Conservation (phyloP, 2,888 invertebrate species). For the Spisula solida region DNA sequence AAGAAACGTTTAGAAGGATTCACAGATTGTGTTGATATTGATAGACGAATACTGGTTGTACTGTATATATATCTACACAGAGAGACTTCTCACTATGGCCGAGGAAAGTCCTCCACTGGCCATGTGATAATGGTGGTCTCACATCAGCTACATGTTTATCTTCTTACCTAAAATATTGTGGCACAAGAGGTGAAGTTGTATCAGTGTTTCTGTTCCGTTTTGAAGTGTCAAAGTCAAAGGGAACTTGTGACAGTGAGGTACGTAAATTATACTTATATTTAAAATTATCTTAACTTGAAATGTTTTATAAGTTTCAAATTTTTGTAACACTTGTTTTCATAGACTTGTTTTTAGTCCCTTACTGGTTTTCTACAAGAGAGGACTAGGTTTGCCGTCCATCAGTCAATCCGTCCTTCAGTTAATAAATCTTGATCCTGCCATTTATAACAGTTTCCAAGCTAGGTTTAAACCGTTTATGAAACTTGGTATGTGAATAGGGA, state of each 20-base stretch:
- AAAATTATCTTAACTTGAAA: too few species aligned
- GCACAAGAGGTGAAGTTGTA: neutral
- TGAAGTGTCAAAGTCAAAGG: slow-evolving; percentile 2
- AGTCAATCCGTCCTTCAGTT: too few species aligned
- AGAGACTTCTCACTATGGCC: neutral
- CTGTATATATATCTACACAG: neutral
- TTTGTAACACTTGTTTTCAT: too few species aligned
- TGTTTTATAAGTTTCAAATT: too few species aligned
- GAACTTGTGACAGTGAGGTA: neutral
- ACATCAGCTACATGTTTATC: neutral
- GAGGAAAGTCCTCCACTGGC: neutral
- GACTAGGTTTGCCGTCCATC: too few species aligned
- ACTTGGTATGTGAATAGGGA: too few species aligned
- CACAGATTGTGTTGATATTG: neutral
- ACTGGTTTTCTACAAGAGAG: too few species aligned
- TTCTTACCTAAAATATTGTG: neutral
- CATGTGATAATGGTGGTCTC: slow-evolving; percentile 1
- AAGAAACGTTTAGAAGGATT: neutral
- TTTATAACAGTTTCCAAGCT: too few species aligned
- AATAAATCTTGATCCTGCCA: too few species aligned
- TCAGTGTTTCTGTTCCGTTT: neutral
- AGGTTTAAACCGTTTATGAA: too few species aligned
- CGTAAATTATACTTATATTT: neutral
- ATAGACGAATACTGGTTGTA: neutral
- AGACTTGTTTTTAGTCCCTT: too few species aligned